A percentile compares a stretch with the other conserved stretches of the same genome.
Conservation (phyloP, 1,140 invertebrate species). For the Orius insidiosus region DNA sequence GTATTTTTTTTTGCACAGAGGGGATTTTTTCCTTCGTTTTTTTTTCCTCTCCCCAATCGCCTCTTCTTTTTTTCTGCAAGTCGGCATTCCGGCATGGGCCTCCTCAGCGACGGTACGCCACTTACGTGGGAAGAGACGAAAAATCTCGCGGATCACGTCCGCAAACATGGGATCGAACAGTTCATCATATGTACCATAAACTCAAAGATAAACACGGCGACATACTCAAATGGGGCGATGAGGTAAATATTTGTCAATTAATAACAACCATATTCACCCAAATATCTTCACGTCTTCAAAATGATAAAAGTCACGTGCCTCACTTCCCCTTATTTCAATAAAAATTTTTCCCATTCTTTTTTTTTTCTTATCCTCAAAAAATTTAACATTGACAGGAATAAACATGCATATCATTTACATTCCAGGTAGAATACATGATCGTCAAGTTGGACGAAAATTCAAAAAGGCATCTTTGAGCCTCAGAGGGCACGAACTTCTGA, state of each 20-base stretch:
- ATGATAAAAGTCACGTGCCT: too few relatives aligned
- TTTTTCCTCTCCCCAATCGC: too few relatives aligned
- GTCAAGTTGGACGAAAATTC: slow-evolving; percentile 86
- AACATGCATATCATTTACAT: slow-evolving; percentile 16
- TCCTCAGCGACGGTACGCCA: slow-evolving; percentile 86
- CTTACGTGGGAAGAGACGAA: slow-evolving; percentile 92
- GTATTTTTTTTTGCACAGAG: too few relatives aligned
- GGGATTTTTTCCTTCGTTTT: too few relatives aligned
- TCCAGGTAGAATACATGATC: slow-evolving; percentile 83
- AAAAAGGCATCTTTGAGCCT: slow-evolving; percentile 69
- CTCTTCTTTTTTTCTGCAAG: too few relatives aligned
- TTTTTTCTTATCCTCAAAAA: too few relatives aligned
- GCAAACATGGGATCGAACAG: slow-evolving; percentile 82
- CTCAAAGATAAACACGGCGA: slow-evolving; percentile 81
- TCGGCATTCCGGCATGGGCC: slow-evolving; percentile 51
- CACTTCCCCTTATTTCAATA: too few relatives aligned
- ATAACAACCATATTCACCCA: neutral
- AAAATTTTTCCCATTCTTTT: too few relatives aligned
- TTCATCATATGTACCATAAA: slow-evolving; percentile 81
- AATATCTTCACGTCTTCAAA: too few relatives aligned
- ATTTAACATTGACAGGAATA: too few relatives aligned
- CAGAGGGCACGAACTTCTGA: slow-evolving; percentile 60
- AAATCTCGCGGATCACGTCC: slow-evolving; percentile 68
- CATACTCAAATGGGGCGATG: slow-evolving; percentile 94
- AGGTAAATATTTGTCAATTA: slow-evolving; percentile 40